Conservation (phyloP, 2,888 invertebrate species). For the Sisyra nigra region DNA sequence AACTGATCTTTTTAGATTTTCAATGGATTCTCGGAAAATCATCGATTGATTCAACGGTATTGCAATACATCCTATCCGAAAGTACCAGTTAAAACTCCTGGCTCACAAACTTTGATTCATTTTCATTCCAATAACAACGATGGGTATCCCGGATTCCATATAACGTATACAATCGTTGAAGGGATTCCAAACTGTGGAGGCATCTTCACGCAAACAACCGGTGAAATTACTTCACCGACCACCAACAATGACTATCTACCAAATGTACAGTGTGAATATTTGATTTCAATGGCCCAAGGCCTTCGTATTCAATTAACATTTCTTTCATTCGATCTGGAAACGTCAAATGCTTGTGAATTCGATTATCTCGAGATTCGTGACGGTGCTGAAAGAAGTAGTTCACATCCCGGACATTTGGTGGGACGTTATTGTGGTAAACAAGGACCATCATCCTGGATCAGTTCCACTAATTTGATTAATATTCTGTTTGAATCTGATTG, state of each 20-base stretch:
- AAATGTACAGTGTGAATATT: constrained; percentile 61
- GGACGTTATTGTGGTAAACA: constrained; percentile 58
- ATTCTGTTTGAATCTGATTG: constrained; percentile 45
- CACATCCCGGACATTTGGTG: constrained; percentile 28
- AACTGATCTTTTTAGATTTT: constrained; percentile 1
- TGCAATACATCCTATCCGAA: constrained; percentile 62
- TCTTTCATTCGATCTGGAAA: constrained; percentile 44
- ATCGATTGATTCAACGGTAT: constrained; percentile 31
- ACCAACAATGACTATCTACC: constrained; percentile 35
- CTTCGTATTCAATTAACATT: constrained; percentile 51
- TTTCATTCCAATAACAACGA: constrained; percentile 65
- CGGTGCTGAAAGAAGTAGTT: constrained; percentile 41
- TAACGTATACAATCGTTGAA: constrained; percentile 54
- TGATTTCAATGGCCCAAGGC: constrained; percentile 46
- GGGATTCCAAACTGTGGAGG: constrained; percentile 76
- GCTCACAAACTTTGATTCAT: constrained; percentile 43
- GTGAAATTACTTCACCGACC: constrained; percentile 48
- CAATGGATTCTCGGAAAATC: neutral
- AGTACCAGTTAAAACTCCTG: constrained; percentile 50
- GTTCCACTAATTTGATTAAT: constrained; percentile 37
- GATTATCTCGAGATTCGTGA: constrained; percentile 60
- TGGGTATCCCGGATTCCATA: constrained; percentile 69
- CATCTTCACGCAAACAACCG: constrained; percentile 41
- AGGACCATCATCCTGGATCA: constrained; percentile 39
- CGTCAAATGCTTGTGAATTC: constrained; percentile 36